Evolutionary conservation across 2,888 invertebrate species (phyloP), one percentile per base, ranked within the genome.

Genomic region (Onchidella celtica): DNA sequence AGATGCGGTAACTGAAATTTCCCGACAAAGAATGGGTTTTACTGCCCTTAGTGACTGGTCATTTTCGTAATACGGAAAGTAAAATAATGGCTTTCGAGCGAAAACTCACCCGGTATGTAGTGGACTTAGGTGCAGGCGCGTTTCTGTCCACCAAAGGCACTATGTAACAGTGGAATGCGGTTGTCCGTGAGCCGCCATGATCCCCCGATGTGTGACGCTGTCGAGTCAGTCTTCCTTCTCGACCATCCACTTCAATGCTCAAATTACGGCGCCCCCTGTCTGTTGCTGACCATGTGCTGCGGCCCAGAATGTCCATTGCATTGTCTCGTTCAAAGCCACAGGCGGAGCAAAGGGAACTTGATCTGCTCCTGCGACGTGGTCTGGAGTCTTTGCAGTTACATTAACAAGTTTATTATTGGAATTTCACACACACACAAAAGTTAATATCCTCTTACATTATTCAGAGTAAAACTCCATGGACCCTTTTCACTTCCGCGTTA

Each of bases 221-320:
- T 34, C 79, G 63, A 1, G 32, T 55, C 55, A 55, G 3, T 70
- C 70, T 17, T 4, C 79, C 73, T 36, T 79, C 73, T 1, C 73
- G 47, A 6, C 79, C 79, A 55, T 79, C 65, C 9, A 72, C 36
- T 36, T 79, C 79, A 0, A 79, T 32, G 65, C 79, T 79, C 9
- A 79, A 40, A n/a, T 38, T 38, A 14, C 70, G 70, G n/a, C n/a
- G n/a, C n/a, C 9, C 47, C n/a, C 61, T 17, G 27, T 55, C 55
- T 11, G 29, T 34, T 21, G 55, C 65, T 4, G 47, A 27, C 65
- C 65, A 79, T 1, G 73, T 24, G 14, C 34, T 27, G 9, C 72
- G 63, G 14, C 79, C 32, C n/a, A 65, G 73, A 3, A 1, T 27
- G 2, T 24, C 57, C 3, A 1, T 55, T 4, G 59, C 3, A 3